These are phyloP conservation scores for Ephestia elutella DNA, from an alignment of 1,140 invertebrate species.

Conservation along the genomic window DNA sequence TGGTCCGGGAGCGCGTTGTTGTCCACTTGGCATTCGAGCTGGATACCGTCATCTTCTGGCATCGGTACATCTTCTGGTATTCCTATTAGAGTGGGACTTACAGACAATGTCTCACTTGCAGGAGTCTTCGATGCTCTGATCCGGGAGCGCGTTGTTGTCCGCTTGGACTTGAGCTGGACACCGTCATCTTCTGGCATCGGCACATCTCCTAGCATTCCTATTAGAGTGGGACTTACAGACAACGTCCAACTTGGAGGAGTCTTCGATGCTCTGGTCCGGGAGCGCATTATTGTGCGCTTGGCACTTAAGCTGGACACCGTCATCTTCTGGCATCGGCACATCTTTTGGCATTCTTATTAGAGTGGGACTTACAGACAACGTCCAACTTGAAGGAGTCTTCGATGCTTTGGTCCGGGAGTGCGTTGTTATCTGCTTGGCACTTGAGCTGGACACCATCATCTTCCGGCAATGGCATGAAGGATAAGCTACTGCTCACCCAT, in stretches of 20 bases:
- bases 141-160: constrained; percentile 84
- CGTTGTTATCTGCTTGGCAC: constrained; percentile 89
- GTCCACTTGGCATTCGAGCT: constrained; percentile 88
- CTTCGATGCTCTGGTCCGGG: constrained; percentile 82
- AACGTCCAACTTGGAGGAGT: constrained; percentile 86
- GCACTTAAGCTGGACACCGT: constrained; percentile 87
- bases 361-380: constrained; percentile 93
- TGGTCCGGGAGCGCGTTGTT: constrained; percentile 84
- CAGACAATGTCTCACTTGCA: constrained; percentile 89
- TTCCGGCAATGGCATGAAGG: constrained; percentile 86
- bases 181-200: constrained; percentile 89
- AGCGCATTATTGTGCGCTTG: constrained; percentile 87
- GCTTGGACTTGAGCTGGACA: constrained; percentile 86
- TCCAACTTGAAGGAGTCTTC: constrained; percentile 88
- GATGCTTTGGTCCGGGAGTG: constrained; percentile 80
- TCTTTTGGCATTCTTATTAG: no score
- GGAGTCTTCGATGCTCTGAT: constrained; percentile 84
- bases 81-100: no score
- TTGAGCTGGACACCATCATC: constrained; percentile 88
- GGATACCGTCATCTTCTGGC: constrained; percentile 87
- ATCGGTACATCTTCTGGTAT: no score
- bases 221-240: constrained; percentile 95
- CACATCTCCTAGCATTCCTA: no score
- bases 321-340: no score
- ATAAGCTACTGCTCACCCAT: constrained; percentile 83